Evolutionary conservation across 2,888 invertebrate species (phyloP).

Genomic region (Eupithecia exiguata): DNA sequence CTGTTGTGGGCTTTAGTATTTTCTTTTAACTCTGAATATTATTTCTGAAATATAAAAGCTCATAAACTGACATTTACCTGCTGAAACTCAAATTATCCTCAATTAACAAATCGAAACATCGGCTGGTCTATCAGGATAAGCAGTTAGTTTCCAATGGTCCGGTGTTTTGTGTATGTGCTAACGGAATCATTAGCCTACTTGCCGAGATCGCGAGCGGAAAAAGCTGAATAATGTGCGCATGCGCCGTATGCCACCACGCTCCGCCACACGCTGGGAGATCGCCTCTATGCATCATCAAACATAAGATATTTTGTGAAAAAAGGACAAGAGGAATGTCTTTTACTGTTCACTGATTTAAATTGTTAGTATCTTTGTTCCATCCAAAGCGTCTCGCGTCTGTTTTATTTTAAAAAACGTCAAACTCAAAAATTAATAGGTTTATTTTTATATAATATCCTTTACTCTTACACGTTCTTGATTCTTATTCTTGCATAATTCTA

Average conservation of each 20-base stretch:
- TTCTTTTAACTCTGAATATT: background rate
- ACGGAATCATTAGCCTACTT: slow-evolving; percentile 82
- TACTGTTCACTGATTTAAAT: slow-evolving; percentile 13
- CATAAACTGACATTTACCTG: background rate
- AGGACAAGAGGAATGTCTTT: slow-evolving; percentile 21
- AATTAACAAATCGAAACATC: slow-evolving; percentile 37
- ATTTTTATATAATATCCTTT: background rate
- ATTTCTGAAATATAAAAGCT: background rate
- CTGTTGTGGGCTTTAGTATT: too few relatives aligned
- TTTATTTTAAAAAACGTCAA: background rate
- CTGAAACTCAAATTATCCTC: background rate
- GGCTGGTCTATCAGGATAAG: slow-evolving; percentile 58
- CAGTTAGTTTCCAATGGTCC: slow-evolving; percentile 73
- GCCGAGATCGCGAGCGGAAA: slow-evolving; percentile 72
- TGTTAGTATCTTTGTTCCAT: background rate
- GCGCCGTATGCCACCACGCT: slow-evolving; percentile 50
- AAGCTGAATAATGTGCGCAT: slow-evolving; percentile 72
- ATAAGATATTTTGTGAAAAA: slow-evolving; percentile 46
- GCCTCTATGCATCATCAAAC: slow-evolving; percentile 52
- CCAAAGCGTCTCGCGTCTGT: background rate
- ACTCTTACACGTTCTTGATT: background rate
- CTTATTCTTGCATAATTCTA: background rate
- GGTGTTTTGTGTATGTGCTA: slow-evolving; percentile 78
- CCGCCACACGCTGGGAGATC: slow-evolving; percentile 39
- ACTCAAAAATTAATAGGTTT: background rate